These are phyloP conservation scores for Bemisia tabaci DNA, from an alignment of 1,140 invertebrate species.

Conservation along the genomic window DNA sequence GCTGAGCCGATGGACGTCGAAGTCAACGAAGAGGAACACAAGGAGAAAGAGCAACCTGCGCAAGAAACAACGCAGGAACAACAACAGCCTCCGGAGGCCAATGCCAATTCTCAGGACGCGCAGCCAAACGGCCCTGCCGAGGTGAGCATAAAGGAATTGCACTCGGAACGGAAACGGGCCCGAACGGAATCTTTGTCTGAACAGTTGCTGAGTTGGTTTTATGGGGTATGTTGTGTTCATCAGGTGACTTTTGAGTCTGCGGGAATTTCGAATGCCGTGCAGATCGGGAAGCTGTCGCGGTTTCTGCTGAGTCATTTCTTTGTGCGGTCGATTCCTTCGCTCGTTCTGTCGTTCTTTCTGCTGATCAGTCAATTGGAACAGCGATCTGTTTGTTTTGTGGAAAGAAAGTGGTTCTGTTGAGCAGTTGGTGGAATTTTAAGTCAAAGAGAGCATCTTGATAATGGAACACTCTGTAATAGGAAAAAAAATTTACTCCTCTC, in stretches of 20 bases:
- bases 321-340: too few relatives aligned
- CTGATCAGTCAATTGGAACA: too few relatives aligned
- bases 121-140: constrained; percentile 1
- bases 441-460: too few relatives aligned
- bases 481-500: too few relatives aligned
- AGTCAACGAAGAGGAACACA: constrained; percentile 33
- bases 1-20: constrained; percentile 37
- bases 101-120: constrained; percentile 2
- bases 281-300: not conserved
- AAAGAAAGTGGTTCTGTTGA: too few relatives aligned
- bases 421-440: too few relatives aligned
- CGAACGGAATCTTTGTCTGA: constrained; percentile 2
- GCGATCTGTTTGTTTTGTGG: too few relatives aligned
- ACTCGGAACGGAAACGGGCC: not conserved
- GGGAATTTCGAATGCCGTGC: constrained; percentile 3
- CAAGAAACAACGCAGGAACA: constrained; percentile 12
- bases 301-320: constrained; percentile 4
- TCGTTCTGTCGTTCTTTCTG: too few relatives aligned
- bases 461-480: too few relatives aligned
- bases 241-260: not conserved
- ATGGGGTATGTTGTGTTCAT: constrained; percentile 9
- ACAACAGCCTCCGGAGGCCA: constrained; percentile 14
- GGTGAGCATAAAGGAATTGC: constrained; percentile 3
- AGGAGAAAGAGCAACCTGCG: constrained; percentile 26
- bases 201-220: constrained; percentile 10